Conservation (phyloP, 2,113 vertebrate species). For the Odobenus rosmarus region DNA sequence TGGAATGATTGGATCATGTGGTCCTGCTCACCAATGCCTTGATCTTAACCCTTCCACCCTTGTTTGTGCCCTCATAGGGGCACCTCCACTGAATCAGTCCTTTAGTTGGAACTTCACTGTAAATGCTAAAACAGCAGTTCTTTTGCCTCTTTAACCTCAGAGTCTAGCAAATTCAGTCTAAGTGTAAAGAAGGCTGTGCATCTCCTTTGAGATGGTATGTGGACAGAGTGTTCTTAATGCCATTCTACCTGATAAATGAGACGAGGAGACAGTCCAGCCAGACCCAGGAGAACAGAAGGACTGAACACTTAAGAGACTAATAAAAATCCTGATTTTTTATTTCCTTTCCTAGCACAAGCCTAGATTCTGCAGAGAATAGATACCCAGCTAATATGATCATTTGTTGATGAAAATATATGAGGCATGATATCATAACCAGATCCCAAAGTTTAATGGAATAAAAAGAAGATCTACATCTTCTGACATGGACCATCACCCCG, state of each 20-base stretch:
- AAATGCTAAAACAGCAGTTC: slow-evolving; percentile 34
- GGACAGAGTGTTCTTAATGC: not conserved
- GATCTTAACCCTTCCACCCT: not conserved
- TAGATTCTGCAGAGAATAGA: slow-evolving; percentile 29
- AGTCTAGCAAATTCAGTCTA: slow-evolving; percentile 58
- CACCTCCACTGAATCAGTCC: not conserved
- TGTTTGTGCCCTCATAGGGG: not conserved
- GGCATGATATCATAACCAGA: slow-evolving; percentile 46
- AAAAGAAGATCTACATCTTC: slow-evolving; percentile 51
- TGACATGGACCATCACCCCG: slow-evolving; percentile 62
- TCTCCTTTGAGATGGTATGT: not conserved
- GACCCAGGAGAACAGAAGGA: not conserved
- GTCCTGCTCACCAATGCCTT: not conserved
- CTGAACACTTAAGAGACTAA: not conserved
- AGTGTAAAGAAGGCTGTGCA: not conserved
- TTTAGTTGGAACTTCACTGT: not conserved
- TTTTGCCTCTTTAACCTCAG: slow-evolving; percentile 32
- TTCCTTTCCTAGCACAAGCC: slow-evolving; percentile 47
- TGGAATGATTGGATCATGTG: not conserved
- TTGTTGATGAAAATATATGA: slow-evolving; percentile 65
- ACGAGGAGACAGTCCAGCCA: not conserved
- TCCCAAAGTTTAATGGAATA: slow-evolving; percentile 56
- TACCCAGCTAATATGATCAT: slow-evolving; percentile 8
- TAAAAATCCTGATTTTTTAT: slow-evolving; percentile 19
- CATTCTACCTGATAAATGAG: slow-evolving; percentile 5